Conservation (phyloP, 2,888 invertebrate genomes). For the Galerucella calmariensis region DNA sequence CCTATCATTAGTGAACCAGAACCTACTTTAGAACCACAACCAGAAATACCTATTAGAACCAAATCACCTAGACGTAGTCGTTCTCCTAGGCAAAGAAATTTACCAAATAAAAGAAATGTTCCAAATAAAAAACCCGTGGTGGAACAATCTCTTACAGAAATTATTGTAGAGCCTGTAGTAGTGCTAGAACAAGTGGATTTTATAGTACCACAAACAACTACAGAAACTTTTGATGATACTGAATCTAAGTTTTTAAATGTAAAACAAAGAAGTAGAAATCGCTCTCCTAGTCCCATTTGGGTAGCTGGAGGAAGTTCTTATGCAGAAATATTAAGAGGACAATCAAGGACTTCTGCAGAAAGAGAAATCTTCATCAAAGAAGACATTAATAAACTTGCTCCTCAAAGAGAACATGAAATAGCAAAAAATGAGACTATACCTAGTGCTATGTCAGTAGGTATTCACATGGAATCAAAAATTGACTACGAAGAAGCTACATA, state of each 20-base stretch:
- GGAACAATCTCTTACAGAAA: not conserved
- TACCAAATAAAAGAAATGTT: slow-evolving; percentile 14
- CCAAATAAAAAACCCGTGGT: not conserved
- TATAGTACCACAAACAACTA: slow-evolving; percentile 37
- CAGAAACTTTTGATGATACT: slow-evolving; percentile 12
- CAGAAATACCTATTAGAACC: slow-evolving; percentile 38
- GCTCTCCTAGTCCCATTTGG: slow-evolving; percentile 81
- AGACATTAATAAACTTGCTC: slow-evolving; percentile 17
- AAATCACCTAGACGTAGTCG: slow-evolving; percentile 66
- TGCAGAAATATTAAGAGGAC: slow-evolving; percentile 81
- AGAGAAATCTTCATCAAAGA: slow-evolving; percentile 31
- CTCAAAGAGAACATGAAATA: slow-evolving; percentile 10
- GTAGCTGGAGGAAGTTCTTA: slow-evolving; percentile 79
- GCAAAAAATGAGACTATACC: not conserved
- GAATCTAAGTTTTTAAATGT: slow-evolving; percentile 28
- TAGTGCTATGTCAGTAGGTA: not conserved
- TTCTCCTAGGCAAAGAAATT: slow-evolving; percentile 47
- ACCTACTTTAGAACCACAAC: slow-evolving; percentile 28
- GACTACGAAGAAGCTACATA: slow-evolving; percentile 6
- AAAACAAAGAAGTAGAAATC: slow-evolving; percentile 58
- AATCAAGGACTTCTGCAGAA: slow-evolving; percentile 53
- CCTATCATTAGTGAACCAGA: slow-evolving; percentile 44
- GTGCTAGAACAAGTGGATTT: not conserved
- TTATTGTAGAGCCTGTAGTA: not conserved
- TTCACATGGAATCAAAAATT: slow-evolving; percentile 16